Evolutionary conservation across 1,140 invertebrate genomes (phyloP).

Genomic region (Polypedilum vanderplanki): DNA sequence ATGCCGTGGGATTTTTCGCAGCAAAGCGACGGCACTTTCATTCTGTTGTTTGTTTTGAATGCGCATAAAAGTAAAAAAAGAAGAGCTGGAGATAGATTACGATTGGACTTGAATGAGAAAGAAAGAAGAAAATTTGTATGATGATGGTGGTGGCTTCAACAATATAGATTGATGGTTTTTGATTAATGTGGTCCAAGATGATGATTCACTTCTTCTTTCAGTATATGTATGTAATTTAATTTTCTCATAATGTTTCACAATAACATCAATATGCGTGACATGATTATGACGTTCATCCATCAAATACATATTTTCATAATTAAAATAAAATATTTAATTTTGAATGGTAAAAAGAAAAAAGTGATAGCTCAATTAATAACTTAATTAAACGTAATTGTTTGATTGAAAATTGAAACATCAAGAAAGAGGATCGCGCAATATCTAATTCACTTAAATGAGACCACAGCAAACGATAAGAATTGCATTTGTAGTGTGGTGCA

Average conservation of each 20-base stretch:
- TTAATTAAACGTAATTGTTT: slow-evolving; percentile 11
- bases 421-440: background rate
- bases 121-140: background rate
- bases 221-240: background rate
- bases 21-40: slow-evolving; percentile 1
- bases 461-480: background rate
- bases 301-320: background rate
- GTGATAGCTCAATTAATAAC: background rate
- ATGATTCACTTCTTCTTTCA: background rate
- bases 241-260: background rate
- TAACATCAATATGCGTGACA: background rate
- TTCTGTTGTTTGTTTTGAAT: background rate
- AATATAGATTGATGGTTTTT: slow-evolving; percentile 21
- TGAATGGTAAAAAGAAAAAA: background rate
- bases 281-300: background rate
- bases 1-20: slow-evolving; percentile 2
- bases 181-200: background rate
- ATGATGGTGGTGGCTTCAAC: background rate
- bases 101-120: background rate
- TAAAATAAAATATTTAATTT: background rate
- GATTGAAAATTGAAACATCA: slow-evolving; percentile 23
- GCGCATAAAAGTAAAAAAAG: background rate
- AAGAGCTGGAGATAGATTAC: background rate
- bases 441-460: too few species aligned
- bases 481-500: background rate